Base-by-base conservation (phyloP, 2,113 vertebrate species). In the Caranx ignobilis region DNA sequence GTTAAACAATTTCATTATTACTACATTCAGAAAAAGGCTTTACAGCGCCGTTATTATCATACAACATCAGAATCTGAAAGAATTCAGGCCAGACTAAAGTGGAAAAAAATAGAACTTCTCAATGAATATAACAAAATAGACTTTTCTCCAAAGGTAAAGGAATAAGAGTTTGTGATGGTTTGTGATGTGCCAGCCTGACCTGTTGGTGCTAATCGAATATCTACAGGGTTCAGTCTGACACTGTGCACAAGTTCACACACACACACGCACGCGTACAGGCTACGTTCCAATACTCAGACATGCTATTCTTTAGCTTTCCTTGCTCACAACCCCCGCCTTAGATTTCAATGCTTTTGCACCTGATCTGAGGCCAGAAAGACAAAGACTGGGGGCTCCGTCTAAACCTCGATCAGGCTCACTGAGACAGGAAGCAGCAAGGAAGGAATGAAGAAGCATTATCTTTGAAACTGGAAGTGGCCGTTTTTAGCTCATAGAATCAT, bases 41-140 rank as follows among this genome's bases (percentile, higher is more conserved):
- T 90, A 95, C 90, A 95, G 90, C 89, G 83, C 87, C 52, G 52
- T 88, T 78, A 70, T 74, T 59, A 87, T 88, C 79, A 60, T 83
- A 92, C 91, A 93, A 91, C 86, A 86, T 82, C 72, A 84, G 66
- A 88, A 88, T 85, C 70, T 64, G 81, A 84, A 90, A 82, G 82
- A 89, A 87, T 86, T 87, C 77, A 79, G 81, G 90, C 83, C 84
- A 79, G 91, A 90, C 83, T 64, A 21, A 88, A 85, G 90, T 89
- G 90, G 92, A 87, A 89, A 92, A 94, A 95, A 93, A 94, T 93
- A 94, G 77, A 94, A 88, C 84, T 88, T 92, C 62, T 92, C 81
- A 93, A 90, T 91, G 75, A 93, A 92, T 94, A 93, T 95, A 94
- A 94, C 92, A 95, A 95, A 95, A 95, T 94, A 95, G 90, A 94